Evolutionary conservation across 2,888 invertebrate species (phyloP).

Genomic region (Chloromyia formosa): DNA sequence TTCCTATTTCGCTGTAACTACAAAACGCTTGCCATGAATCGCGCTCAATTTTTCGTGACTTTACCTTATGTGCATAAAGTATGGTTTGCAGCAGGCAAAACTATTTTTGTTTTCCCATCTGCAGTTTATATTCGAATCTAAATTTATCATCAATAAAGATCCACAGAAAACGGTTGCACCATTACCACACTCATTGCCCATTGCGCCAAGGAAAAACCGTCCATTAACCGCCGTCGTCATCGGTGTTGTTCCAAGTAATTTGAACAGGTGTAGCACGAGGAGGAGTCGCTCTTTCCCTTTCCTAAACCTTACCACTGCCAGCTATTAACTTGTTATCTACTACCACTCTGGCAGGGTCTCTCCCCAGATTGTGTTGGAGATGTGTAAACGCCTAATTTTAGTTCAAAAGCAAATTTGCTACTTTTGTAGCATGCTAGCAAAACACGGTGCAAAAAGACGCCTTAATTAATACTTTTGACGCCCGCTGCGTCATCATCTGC

Average conservation of each 20-base stretch:
- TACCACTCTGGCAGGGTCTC: not conserved
- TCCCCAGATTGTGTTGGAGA: conserved; percentile 19
- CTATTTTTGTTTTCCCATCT: conserved; percentile 10
- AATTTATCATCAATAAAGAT: conserved; percentile 37
- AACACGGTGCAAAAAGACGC: conserved; percentile 42
- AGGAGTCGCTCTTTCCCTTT: not conserved
- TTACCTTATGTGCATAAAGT: too few relatives aligned
- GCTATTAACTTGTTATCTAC: conserved; percentile 40
- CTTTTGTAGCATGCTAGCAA: conserved; percentile 29
- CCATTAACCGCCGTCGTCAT: conserved; percentile 40
- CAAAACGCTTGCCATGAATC: too few relatives aligned
- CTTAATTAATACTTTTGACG: conserved; percentile 44
- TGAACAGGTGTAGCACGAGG: conserved; percentile 37
- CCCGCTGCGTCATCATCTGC: conserved; percentile 43
- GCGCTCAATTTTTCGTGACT: too few relatives aligned
- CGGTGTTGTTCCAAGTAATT: conserved; percentile 44
- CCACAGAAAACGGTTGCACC: conserved; percentile 23
- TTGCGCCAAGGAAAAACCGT: conserved; percentile 40
- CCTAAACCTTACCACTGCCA: not conserved
- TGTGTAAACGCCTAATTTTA: conserved; percentile 35
- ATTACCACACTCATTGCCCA: conserved; percentile 25
- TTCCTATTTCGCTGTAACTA: too few relatives aligned
- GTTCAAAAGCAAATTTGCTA: conserved; percentile 40
- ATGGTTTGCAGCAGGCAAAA: not conserved
- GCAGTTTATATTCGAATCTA: conserved; percentile 15